Conservation (phyloP, 1,140 invertebrate species). For the Drosophila sulfurigaster region DNA sequence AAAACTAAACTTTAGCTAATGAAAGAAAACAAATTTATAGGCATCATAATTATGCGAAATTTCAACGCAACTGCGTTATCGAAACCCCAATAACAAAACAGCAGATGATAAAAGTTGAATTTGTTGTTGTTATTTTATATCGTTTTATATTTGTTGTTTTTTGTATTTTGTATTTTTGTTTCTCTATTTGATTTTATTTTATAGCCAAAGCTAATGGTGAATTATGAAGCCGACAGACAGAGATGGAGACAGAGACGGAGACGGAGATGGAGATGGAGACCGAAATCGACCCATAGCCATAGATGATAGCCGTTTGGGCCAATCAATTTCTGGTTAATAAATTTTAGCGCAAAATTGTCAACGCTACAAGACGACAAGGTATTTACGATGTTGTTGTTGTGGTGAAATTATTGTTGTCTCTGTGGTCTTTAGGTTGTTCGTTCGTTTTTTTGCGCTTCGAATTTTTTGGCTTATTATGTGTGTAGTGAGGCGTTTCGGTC, state of each 20-base stretch:
- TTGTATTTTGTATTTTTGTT: conserved; percentile 36
- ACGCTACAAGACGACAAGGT: conserved; percentile 69
- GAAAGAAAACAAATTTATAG: conserved; percentile 84
- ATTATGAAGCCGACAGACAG: conserved; percentile 67
- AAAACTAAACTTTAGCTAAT: conserved; percentile 73
- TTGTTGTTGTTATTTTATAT: conserved; percentile 21
- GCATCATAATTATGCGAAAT: conserved; percentile 83
- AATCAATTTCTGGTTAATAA: conserved; percentile 84
- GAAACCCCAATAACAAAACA: conserved; percentile 42
- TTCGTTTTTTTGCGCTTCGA: conserved; percentile 24
- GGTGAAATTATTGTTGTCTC: conserved; percentile 81
- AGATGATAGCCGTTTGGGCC: conserved; percentile 77
- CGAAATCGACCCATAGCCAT: conserved; percentile 42
- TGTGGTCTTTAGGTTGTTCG: conserved; percentile 33
- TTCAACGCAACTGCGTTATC: conserved; percentile 73
- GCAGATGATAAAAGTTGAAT: conserved; percentile 57
- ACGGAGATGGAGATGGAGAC: neutral
- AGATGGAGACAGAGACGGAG: conserved; percentile 20
- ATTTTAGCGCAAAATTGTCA: conserved; percentile 72
- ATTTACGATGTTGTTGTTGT: conserved; percentile 72
- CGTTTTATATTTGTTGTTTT: conserved; percentile 1
- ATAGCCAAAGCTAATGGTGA: conserved; percentile 70
- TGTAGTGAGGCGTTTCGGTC: conserved; percentile 57
- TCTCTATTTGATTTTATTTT: conserved; percentile 46
- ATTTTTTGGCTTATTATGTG: conserved; percentile 44